Evolutionary conservation across 2,888 invertebrate species (phyloP).

Genomic region (Rapana venosa): DNA sequence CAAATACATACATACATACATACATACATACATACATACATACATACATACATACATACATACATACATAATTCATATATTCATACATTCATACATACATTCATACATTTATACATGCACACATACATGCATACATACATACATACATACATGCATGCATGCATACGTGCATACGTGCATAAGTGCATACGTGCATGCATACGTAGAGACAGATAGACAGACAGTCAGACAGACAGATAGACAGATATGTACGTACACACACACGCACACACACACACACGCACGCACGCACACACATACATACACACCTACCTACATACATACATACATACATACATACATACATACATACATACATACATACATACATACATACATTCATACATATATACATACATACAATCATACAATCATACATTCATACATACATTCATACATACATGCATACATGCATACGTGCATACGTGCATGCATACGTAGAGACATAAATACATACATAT

Average conservation of each 20-base stretch:
- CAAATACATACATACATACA: not conserved
- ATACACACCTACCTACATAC: not conserved
- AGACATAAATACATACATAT: not conserved
- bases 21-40: constrained; percentile 3
- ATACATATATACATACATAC: no score
- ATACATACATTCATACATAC: no score
- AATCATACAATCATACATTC: no score
- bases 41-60: constrained; percentile 12
- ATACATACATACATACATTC: no score
- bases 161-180: not conserved
- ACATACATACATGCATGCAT: not conserved
- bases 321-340: not conserved
- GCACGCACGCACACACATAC: not conserved
- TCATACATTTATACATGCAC: not conserved
- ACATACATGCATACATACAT: not conserved
- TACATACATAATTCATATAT: not conserved
- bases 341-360: no score
- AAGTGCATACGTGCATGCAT: not conserved
- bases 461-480: no score
- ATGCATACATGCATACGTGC: no score
- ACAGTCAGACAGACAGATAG: no score
- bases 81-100: not conserved
- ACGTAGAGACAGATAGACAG: no score
- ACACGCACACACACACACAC: not conserved
- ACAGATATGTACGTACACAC: not conserved